Conservation (phyloP, 2,113 vertebrate species). For the Budorcas taxicolor region DNA sequence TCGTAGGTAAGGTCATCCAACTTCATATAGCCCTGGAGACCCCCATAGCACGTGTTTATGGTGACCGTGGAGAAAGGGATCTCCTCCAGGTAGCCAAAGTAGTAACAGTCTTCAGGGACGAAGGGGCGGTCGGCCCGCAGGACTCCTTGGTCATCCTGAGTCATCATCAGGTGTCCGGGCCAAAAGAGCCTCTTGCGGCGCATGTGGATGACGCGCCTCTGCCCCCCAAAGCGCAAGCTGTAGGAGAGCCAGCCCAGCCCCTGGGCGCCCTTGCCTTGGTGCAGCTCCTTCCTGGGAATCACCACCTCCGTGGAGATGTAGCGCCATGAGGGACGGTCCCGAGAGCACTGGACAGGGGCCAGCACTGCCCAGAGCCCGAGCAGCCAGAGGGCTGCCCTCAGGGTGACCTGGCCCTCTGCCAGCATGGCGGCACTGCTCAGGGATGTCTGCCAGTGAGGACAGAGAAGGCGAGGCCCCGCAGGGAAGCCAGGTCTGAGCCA, state of each 20-base stretch:
- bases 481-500: background rate
- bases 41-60: slow-evolving; percentile 62
- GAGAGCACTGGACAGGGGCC: background rate
- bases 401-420: accelerated
- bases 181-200: slow-evolving; percentile 25
- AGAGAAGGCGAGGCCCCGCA: accelerated
- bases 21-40: slow-evolving; percentile 66
- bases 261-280: background rate
- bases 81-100: slow-evolving; percentile 69
- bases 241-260: background rate
- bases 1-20: slow-evolving; percentile 62
- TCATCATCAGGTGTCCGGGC: slow-evolving; percentile 45
- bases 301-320: background rate
- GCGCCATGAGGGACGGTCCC: background rate
- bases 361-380: background rate
- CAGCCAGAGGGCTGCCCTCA: background rate
- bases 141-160: background rate
- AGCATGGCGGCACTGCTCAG: background rate
- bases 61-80: slow-evolving; percentile 63
- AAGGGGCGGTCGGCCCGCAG: background rate
- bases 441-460: background rate
- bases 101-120: slow-evolving; percentile 8
- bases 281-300: background rate
- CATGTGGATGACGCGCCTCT: slow-evolving; percentile 55
- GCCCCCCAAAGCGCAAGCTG: slow-evolving; percentile 51